phyloP scores from a whole-genome alignment of 2,113 vertebrate genomes.

The Brachirus orientalis region DNA sequence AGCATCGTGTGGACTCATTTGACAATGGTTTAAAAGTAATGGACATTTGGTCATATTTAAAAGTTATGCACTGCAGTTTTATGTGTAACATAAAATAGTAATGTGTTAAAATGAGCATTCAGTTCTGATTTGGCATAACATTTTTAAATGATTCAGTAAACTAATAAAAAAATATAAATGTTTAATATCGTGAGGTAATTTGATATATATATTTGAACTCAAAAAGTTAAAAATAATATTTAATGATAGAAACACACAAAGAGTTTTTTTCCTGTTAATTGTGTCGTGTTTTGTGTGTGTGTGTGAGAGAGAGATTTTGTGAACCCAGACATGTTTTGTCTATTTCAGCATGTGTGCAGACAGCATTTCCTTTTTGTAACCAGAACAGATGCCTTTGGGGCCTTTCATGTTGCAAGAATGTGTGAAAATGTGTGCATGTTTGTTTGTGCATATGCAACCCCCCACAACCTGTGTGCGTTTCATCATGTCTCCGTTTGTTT shows the following conservation, averaged over 20 bases:
- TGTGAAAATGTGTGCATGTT: slow-evolving; percentile 62
- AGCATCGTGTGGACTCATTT: too few relatives aligned
- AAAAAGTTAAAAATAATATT: too few relatives aligned
- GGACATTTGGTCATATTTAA: too few relatives aligned
- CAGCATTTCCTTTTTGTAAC: slow-evolving; percentile 81
- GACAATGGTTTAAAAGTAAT: too few relatives aligned
- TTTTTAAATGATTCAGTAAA: too few relatives aligned
- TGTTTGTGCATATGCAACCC: slow-evolving; percentile 4
- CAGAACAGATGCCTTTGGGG: slow-evolving; percentile 80
- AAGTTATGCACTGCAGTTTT: too few relatives aligned
- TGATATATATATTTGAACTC: too few relatives aligned
- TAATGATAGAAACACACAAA: not conserved
- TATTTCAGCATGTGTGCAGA: slow-evolving; percentile 83
- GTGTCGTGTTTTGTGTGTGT: slow-evolving; percentile 30
- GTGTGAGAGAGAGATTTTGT: slow-evolving; percentile 55
- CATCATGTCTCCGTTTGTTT: slow-evolving; percentile 43
- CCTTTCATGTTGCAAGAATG: slow-evolving; percentile 80
- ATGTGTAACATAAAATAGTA: too few relatives aligned
- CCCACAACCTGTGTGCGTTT: slow-evolving; percentile 12
- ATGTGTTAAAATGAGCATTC: too few relatives aligned
- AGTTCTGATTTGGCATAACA: too few relatives aligned
- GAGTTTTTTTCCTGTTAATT: not conserved
- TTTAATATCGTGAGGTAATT: too few relatives aligned
- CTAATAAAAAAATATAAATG: too few relatives aligned
- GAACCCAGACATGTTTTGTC: slow-evolving; percentile 84